A percentile compares a stretch with the other conserved stretches of the same genome.
phyloP scores from a whole-genome alignment of 2,888 invertebrate species.

The Agrenia bidenticulata region DNA sequence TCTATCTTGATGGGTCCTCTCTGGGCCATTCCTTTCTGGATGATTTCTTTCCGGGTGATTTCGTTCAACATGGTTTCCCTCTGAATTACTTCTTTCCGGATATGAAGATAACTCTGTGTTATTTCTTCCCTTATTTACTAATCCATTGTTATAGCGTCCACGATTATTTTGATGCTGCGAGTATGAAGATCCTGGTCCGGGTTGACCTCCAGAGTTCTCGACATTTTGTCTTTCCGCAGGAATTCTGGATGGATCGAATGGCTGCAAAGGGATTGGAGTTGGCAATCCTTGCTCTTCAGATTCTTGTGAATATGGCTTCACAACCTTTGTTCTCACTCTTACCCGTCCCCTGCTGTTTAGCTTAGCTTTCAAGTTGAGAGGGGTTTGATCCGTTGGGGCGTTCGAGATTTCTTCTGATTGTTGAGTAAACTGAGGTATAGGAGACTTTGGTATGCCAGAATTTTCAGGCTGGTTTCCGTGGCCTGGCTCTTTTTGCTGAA shows the following conservation, averaged over 20 bases:
- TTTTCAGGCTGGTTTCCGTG: not conserved
- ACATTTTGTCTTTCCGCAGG: not conserved
- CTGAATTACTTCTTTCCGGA: not conserved
- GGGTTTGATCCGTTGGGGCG: slow-evolving; percentile 2
- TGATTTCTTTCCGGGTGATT: not conserved
- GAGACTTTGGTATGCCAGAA: not conserved
- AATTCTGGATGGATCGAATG: slow-evolving; percentile 26
- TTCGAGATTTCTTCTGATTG: slow-evolving; percentile 17
- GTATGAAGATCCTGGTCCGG: not conserved
- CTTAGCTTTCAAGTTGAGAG: slow-evolving; percentile 38
- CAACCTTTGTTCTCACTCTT: slow-evolving; percentile 27
- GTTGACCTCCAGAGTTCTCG: not conserved
- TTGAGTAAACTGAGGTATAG: slow-evolving; percentile 13
- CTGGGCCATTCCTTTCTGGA: not conserved
- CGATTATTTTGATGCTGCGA: not conserved
- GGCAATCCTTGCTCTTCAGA: not conserved
- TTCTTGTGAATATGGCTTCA: not conserved
- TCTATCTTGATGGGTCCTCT: no score
- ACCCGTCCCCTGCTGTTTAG: slow-evolving; percentile 37
- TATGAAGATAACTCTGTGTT: not conserved
- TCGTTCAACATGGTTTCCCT: not conserved
- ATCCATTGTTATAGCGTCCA: no score
- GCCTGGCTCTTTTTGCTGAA: not conserved
- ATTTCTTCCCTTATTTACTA: not conserved
- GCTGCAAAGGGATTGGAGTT: slow-evolving; percentile 20